These are phyloP conservation scores for Morone saxatilis DNA, from an alignment of 2,113 vertebrate genomes.

Conservation along the genomic window DNA sequence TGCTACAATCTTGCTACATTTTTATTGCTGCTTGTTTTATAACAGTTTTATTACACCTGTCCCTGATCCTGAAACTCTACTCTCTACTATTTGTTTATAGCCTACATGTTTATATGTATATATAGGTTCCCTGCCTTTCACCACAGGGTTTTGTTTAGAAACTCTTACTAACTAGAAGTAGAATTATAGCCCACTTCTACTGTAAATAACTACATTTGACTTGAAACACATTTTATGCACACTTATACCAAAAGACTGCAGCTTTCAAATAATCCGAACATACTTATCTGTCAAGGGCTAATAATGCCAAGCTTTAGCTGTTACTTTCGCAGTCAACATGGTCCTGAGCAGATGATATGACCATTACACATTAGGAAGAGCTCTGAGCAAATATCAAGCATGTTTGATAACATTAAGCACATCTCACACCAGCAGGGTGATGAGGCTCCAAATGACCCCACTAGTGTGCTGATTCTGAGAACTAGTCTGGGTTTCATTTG, in stretches of 20 bases:
- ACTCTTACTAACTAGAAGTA: neutral
- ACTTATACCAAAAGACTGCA: neutral
- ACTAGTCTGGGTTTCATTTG: slow-evolving; percentile 2
- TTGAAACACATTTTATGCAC: neutral
- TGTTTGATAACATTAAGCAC: slow-evolving; percentile 22
- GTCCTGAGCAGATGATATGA: slow-evolving; percentile 4
- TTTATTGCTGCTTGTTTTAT: neutral
- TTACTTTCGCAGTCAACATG: neutral
- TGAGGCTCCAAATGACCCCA: neutral
- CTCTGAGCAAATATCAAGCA: slow-evolving; percentile 27
- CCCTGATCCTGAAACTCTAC: neutral
- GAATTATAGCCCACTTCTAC: too few species aligned
- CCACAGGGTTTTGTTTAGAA: neutral
- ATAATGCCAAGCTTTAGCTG: neutral
- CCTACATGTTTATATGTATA: neutral
- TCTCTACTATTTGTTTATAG: neutral
- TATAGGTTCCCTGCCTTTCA: too few species aligned
- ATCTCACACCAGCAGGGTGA: neutral
- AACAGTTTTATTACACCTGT: neutral
- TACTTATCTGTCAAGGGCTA: neutral
- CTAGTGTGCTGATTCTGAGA: slow-evolving; percentile 11
- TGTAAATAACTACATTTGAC: neutral
- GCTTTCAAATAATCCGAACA: neutral
- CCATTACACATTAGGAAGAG: neutral
- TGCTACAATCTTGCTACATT: neutral